These are phyloP conservation scores for Samia ricini DNA, from an alignment of 1,140 invertebrate species.

Conservation along the genomic window DNA sequence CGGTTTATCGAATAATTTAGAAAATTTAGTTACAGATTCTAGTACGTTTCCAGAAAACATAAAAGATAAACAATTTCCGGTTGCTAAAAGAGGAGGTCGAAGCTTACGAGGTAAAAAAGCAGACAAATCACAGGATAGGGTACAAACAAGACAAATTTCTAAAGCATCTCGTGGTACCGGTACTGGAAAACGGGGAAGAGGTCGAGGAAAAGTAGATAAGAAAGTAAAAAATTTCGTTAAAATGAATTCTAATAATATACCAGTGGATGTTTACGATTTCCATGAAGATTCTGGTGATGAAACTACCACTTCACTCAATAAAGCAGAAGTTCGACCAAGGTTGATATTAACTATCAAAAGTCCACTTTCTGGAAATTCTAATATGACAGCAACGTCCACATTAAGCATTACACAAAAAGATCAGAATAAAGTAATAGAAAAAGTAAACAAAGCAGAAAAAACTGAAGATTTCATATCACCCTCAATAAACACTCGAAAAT, in stretches of 20 bases:
- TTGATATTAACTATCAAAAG: slow-evolving; percentile 90
- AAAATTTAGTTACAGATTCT: background rate
- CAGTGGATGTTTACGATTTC: slow-evolving; percentile 89
- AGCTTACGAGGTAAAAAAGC: slow-evolving; percentile 76
- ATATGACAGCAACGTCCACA: slow-evolving; percentile 55
- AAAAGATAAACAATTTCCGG: slow-evolving; percentile 28
- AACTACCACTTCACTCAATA: slow-evolving; percentile 65
- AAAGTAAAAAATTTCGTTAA: slow-evolving; percentile 77
- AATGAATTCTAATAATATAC: slow-evolving; percentile 67
- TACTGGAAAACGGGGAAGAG: slow-evolving; percentile 69
- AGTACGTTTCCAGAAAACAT: slow-evolving; percentile 22
- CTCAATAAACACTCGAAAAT: slow-evolving; percentile 85
- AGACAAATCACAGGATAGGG: slow-evolving; percentile 67
- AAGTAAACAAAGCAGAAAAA: slow-evolving; percentile 78
- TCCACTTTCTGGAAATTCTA: slow-evolving; percentile 68
- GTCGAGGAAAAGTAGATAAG: slow-evolving; percentile 76
- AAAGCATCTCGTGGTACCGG: slow-evolving; percentile 76
- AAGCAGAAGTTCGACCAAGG: slow-evolving; percentile 81
- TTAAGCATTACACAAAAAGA: slow-evolving; percentile 61
- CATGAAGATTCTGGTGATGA: slow-evolving; percentile 90
- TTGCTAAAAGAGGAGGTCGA: slow-evolving; percentile 73
- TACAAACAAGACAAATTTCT: slow-evolving; percentile 78
- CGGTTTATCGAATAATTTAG: background rate
- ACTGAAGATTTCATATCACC: slow-evolving; percentile 81
- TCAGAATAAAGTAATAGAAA: slow-evolving; percentile 44